phyloP scores from a whole-genome alignment of 1,140 invertebrate genomes.

The Drosophila pallidifrons region DNA sequence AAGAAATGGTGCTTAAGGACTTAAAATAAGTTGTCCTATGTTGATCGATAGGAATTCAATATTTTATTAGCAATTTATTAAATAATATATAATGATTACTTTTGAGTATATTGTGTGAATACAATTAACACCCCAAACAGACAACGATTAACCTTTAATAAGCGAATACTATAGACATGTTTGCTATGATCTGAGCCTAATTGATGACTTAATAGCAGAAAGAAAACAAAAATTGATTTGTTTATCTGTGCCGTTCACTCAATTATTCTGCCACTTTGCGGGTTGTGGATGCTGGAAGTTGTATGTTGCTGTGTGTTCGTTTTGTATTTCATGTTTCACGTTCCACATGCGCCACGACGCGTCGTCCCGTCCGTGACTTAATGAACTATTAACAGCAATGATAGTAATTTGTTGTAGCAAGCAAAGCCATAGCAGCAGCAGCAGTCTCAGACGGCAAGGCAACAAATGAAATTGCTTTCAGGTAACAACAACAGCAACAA shows the following conservation, averaged over 20 bases:
- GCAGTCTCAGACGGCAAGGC: slow-evolving; percentile 40
- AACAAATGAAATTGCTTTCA: slow-evolving; percentile 75
- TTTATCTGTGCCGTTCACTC: slow-evolving; percentile 79
- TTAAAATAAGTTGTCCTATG: no score
- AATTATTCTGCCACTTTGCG: slow-evolving; percentile 80
- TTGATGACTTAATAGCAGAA: slow-evolving; percentile 80
- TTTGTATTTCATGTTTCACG: slow-evolving; percentile 70
- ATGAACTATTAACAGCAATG: slow-evolving; percentile 84
- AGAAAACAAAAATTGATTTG: slow-evolving; percentile 69
- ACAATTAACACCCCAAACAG: not conserved
- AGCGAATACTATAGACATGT: slow-evolving; percentile 1
- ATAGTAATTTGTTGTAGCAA: slow-evolving; percentile 79
- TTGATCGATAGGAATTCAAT: no score
- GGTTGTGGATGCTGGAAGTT: slow-evolving; percentile 16
- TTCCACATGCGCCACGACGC: slow-evolving; percentile 62
- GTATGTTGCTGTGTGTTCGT: slow-evolving; percentile 58
- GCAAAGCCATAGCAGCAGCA: slow-evolving; percentile 12
- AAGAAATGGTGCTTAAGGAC: no score
- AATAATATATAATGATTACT: no score
- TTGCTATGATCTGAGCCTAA: slow-evolving; percentile 54
- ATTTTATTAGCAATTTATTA: no score
- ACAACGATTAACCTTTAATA: slow-evolving; percentile 7
- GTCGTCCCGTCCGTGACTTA: slow-evolving; percentile 74
- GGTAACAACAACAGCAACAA: slow-evolving; percentile 65
- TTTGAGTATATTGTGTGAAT: no score